Evolutionary conservation across 1,140 invertebrate species (phyloP).

Genomic region (Euborellia annulipes): DNA sequence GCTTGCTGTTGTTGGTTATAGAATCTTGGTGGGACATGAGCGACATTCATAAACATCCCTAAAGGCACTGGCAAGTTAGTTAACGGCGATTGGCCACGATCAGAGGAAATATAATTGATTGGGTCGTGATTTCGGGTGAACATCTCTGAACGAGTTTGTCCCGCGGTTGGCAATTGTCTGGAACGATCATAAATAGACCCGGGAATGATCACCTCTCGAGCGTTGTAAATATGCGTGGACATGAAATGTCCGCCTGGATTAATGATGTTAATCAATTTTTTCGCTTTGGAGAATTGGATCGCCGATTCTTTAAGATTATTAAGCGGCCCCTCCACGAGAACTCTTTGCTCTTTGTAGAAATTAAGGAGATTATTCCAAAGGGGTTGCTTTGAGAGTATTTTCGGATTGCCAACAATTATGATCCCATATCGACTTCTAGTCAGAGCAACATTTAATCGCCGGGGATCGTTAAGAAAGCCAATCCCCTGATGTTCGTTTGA

Average conservation of each 20-base stretch:
- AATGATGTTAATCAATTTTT: slow-evolving; percentile 80
- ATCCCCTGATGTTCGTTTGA: slow-evolving; percentile 88
- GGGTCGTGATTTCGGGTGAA: slow-evolving; percentile 66
- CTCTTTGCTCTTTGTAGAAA: slow-evolving; percentile 96
- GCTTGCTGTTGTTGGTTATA: slow-evolving; percentile 70
- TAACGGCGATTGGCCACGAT: slow-evolving; percentile 58
- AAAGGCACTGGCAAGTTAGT: slow-evolving; percentile 74
- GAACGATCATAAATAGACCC: slow-evolving; percentile 60
- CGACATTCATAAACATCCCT: slow-evolving; percentile 92
- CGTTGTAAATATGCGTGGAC: slow-evolving; percentile 89
- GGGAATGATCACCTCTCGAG: slow-evolving; percentile 75
- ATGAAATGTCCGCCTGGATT: slow-evolving; percentile 96
- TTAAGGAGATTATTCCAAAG: slow-evolving; percentile 96
- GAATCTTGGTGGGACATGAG: slow-evolving; percentile 71
- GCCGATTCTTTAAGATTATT: slow-evolving; percentile 94
- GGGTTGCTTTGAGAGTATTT: slow-evolving; percentile 94
- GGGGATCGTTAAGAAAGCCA: slow-evolving; percentile 91
- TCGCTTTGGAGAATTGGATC: slow-evolving; percentile 95
- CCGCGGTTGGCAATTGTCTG: slow-evolving; percentile 18
- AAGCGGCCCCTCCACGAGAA: slow-evolving; percentile 93
- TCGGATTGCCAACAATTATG: slow-evolving; percentile 98
- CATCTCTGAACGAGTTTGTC: slow-evolving; percentile 26
- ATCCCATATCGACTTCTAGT: slow-evolving; percentile 96
- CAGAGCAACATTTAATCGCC: slow-evolving; percentile 93
- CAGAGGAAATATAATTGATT: slow-evolving; percentile 82